These are phyloP conservation scores for Lemur catta DNA, from an alignment of 2,797 vertebrate genomes.

Conservation along the genomic window DNA sequence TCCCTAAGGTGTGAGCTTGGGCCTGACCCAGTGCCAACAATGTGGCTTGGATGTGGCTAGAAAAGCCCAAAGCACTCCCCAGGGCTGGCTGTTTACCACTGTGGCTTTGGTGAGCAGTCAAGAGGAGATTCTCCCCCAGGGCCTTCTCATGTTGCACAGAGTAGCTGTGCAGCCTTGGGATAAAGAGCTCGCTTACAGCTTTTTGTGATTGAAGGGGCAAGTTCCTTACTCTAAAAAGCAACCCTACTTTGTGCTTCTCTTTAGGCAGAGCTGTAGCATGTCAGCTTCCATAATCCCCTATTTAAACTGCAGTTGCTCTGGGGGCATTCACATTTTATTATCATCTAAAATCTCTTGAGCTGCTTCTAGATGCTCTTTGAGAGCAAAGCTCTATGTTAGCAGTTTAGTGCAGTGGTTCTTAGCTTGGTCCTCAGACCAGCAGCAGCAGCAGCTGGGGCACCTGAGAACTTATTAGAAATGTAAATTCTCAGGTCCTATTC, in stretches of 20 bases:
- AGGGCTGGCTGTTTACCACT: not conserved
- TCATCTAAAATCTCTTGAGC: slow-evolving; percentile 33
- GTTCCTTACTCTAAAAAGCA: not conserved
- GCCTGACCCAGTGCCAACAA: not conserved
- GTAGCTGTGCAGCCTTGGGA: not conserved
- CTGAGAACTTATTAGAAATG: not conserved
- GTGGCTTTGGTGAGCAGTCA: not conserved
- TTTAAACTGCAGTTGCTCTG: slow-evolving; percentile 48
- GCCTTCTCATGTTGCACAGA: not conserved
- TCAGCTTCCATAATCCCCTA: not conserved
- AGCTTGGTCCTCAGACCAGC: not conserved
- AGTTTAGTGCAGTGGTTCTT: not conserved
- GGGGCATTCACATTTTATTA: slow-evolving; percentile 6
- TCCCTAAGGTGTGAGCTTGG: not conserved
- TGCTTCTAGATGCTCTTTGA: slow-evolving; percentile 30
- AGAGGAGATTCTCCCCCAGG: not conserved
- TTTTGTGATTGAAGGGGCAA: not conserved
- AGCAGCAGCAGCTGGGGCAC: not conserved
- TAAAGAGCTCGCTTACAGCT: not conserved
- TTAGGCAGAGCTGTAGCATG: not conserved
- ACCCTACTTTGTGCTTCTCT: not conserved
- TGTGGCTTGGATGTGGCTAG: not conserved
- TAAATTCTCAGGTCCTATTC: not conserved
- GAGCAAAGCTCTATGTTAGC: not conserved
- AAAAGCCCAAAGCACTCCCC: not conserved